These are phyloP conservation scores for Leptogaster cylindrica DNA, from an alignment of 2,888 invertebrate species.

Conservation along the genomic window DNA sequence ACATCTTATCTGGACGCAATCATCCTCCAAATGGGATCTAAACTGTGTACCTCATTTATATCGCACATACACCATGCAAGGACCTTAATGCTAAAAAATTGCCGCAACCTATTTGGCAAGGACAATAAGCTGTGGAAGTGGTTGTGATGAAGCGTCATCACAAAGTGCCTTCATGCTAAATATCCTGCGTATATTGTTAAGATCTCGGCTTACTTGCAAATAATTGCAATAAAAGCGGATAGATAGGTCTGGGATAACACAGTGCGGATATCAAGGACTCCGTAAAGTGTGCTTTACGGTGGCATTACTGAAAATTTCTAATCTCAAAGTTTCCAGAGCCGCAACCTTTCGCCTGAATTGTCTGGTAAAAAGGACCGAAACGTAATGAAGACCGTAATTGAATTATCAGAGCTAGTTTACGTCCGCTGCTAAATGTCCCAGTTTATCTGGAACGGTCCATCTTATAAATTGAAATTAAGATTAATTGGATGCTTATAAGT, in stretches of 20 bases:
- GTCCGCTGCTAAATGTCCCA: neutral
- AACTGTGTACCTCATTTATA: conserved; percentile 27
- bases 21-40: conserved; percentile 18
- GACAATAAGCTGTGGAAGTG: neutral
- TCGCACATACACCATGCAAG: neutral
- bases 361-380: neutral
- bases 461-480: neutral
- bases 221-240: conserved; percentile 23
- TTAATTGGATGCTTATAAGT: neutral
- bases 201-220: neutral
- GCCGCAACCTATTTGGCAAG: conserved; percentile 1
- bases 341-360: too few species aligned
- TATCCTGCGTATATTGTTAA: neutral
- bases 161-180: too few species aligned
- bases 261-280: neutral
- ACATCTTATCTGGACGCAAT: neutral
- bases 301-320: too few species aligned
- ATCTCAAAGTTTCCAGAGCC: too few species aligned
- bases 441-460: neutral
- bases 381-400: neutral
- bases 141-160: too few species aligned
- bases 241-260: neutral
- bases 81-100: conserved; percentile 20
- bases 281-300: neutral
- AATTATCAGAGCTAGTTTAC: neutral